phyloP scores from a whole-genome alignment of 2,113 vertebrate species.

The Hippocampus abdominalis region DNA sequence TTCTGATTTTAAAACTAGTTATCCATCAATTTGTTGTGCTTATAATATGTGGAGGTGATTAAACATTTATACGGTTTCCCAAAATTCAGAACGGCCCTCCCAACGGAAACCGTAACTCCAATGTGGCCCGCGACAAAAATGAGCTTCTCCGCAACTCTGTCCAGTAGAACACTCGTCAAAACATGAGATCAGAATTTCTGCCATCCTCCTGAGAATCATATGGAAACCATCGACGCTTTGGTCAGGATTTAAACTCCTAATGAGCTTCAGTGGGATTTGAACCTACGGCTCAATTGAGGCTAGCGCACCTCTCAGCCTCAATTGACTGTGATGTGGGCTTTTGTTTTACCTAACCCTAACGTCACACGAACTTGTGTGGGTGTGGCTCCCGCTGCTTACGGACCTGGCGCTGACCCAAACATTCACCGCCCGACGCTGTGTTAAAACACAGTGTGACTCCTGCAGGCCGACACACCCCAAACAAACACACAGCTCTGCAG shows the following conservation, averaged over 20 bases:
- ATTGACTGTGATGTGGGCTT: not conserved
- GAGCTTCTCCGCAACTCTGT: no score
- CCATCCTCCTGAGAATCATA: not conserved
- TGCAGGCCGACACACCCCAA: slow-evolving; percentile 22
- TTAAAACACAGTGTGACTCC: slow-evolving; percentile 42
- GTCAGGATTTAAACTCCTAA: not conserved
- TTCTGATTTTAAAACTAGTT: no score
- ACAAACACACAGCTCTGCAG: slow-evolving; percentile 27
- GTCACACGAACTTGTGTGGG: slow-evolving; percentile 2
- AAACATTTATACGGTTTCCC: no score
- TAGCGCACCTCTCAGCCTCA: not conserved
- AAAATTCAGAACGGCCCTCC: no score
- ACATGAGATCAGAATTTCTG: not conserved
- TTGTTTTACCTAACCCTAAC: not conserved
- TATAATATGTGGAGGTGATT: no score
- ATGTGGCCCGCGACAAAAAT: no score
- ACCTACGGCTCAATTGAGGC: not conserved
- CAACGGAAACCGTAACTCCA: no score
- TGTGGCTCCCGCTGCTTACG: slow-evolving; percentile 16
- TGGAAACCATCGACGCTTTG: not conserved
- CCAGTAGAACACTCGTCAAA: not conserved
- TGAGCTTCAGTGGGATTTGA: not conserved
- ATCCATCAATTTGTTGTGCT: no score
- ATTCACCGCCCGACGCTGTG: slow-evolving; percentile 32
- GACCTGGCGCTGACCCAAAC: slow-evolving; percentile 44